These are phyloP conservation scores for Crambe crambe DNA, from an alignment of 37 sponge, comb jelly and placozoan genomes.

Conservation along the genomic window DNA sequence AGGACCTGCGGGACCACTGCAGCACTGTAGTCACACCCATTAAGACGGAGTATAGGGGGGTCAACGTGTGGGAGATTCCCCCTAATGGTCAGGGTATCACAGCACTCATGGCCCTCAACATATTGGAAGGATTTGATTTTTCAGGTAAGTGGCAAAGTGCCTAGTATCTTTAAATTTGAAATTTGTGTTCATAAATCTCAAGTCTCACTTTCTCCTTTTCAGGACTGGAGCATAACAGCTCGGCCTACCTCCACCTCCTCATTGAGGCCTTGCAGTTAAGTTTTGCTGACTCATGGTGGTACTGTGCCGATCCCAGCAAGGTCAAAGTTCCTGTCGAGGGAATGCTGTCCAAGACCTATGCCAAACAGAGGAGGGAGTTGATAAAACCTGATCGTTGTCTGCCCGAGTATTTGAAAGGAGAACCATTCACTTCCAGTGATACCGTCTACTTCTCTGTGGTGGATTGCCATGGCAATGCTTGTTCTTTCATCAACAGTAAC, in stretches of 20 bases:
- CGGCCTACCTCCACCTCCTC: constrained; percentile 69
- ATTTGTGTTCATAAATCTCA: not conserved
- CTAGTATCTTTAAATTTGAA: no score
- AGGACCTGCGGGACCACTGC: constrained; percentile 59
- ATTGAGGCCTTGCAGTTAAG: constrained; percentile 82
- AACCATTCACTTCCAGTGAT: constrained; percentile 65
- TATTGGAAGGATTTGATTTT: constrained; percentile 68
- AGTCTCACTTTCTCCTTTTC: not conserved
- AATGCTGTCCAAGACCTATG: constrained; percentile 70
- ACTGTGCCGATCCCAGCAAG: constrained; percentile 64
- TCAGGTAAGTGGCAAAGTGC: constrained; percentile 46
- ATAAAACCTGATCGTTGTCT: constrained; percentile 50
- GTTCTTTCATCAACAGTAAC: constrained; percentile 93
- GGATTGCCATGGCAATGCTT: constrained; percentile 80
- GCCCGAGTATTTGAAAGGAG: constrained; percentile 45
- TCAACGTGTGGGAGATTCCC: constrained; percentile 89
- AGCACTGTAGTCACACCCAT: constrained; percentile 77
- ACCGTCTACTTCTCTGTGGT: constrained; percentile 81
- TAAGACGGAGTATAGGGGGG: constrained; percentile 54
- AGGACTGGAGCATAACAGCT: constrained; percentile 73
- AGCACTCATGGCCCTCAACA: constrained; percentile 82
- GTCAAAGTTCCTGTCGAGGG: constrained; percentile 54
- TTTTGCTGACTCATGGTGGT: constrained; percentile 84
- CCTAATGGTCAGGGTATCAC: constrained; percentile 89
- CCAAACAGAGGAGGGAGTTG: constrained; percentile 50